Evolutionary conservation across 2,113 vertebrate species (phyloP).

Genomic region (Meriones unguiculatus): DNA sequence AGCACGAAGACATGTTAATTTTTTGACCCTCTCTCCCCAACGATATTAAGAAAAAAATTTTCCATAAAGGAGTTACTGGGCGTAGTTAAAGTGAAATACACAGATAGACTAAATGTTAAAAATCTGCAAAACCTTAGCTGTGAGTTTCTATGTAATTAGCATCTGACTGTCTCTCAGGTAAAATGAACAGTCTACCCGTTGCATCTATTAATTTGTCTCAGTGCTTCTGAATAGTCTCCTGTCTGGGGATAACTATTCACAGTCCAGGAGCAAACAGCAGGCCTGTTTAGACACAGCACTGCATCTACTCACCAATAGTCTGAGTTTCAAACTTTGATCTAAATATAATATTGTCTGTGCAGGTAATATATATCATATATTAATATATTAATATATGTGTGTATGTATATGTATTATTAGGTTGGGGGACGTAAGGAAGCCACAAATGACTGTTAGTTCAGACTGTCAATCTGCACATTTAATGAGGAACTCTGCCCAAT

Average conservation of each 20-base stretch:
- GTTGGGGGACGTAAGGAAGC: slow-evolving; percentile 65
- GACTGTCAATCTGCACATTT: slow-evolving; percentile 87
- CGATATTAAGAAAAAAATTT: slow-evolving; percentile 82
- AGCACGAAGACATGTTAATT: slow-evolving; percentile 81
- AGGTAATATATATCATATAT: not conserved
- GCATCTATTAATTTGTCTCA: not conserved
- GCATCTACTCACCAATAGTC: slow-evolving; percentile 50
- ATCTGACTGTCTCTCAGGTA: not conserved
- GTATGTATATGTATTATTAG: not conserved
- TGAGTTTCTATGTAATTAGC: not conserved
- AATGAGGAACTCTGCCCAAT: slow-evolving; percentile 86
- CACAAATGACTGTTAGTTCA: slow-evolving; percentile 81
- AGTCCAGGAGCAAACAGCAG: slow-evolving; percentile 41
- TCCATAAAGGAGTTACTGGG: slow-evolving; percentile 83
- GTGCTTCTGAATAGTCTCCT: not conserved
- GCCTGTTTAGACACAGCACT: slow-evolving; percentile 51
- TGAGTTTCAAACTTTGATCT: slow-evolving; percentile 60
- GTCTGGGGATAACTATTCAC: not conserved
- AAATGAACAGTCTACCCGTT: not conserved
- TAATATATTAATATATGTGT: not conserved
- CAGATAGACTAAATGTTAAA: slow-evolving; percentile 73
- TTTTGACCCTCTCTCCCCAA: slow-evolving; percentile 80
- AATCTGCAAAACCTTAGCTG: slow-evolving; percentile 56
- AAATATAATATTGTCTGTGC: slow-evolving; percentile 77
- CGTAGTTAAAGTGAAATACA: slow-evolving; percentile 81